These are phyloP conservation scores for Pantherophis vulpinus DNA, from an alignment of 2,797 vertebrate species.

Conservation along the genomic window DNA sequence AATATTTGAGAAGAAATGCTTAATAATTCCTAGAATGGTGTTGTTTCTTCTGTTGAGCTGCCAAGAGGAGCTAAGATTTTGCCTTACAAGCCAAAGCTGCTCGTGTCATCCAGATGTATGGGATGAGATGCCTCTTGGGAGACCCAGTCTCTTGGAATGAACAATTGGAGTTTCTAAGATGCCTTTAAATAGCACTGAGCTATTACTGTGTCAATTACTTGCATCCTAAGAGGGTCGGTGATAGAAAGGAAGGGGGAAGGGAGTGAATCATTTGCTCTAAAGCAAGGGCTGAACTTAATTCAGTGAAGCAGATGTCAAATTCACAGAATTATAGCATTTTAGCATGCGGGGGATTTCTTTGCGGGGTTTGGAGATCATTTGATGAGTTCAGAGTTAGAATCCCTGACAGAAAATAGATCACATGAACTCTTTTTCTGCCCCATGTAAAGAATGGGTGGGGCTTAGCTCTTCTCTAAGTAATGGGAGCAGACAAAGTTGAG, in stretches of 20 bases:
- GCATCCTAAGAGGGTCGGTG: background rate
- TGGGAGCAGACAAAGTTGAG: background rate
- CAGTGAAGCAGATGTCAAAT: background rate
- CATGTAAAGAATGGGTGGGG: background rate
- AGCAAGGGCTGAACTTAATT: background rate
- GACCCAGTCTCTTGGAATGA: background rate
- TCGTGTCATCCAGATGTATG: background rate
- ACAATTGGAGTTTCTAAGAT: background rate
- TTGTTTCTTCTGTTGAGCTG: background rate
- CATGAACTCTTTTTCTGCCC: background rate
- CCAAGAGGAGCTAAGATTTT: background rate
- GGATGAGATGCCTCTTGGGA: background rate
- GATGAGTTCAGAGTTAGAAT: background rate
- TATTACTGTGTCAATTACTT: conserved; percentile 17
- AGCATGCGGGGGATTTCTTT: background rate
- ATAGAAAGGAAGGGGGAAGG: background rate
- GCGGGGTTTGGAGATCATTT: background rate
- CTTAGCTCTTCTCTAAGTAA: background rate
- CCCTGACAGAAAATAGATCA: background rate
- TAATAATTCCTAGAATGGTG: background rate
- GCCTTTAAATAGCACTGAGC: conserved; percentile 18
- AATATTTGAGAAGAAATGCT: background rate
- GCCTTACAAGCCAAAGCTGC: background rate
- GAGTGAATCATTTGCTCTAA: background rate
- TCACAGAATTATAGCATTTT: background rate